Conservation (phyloP, 2,797 vertebrate species). For the Rhynchotus rufescens region DNA sequence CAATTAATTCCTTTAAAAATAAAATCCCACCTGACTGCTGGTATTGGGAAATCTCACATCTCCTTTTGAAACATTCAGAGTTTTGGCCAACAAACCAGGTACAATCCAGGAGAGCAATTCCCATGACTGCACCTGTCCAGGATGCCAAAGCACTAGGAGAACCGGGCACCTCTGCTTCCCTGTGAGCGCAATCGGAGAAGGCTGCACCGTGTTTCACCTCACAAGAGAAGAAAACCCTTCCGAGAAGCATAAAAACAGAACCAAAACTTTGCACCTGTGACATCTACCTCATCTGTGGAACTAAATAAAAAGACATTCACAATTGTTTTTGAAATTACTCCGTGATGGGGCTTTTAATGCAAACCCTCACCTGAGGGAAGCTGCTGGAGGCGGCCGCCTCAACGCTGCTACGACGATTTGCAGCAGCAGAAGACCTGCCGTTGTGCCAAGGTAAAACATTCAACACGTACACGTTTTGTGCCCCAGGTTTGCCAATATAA, state of each 20-base stretch:
- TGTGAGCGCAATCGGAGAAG: background rate
- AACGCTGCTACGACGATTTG: accelerated
- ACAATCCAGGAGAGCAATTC: background rate
- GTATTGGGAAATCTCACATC: background rate
- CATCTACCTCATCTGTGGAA: background rate
- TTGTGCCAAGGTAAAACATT: conserved; percentile 4
- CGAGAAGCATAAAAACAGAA: background rate
- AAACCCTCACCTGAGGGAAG: background rate
- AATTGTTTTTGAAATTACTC: accelerated
- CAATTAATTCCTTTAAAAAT: background rate
- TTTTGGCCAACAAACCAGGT: background rate
- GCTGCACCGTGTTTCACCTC: background rate
- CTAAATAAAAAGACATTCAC: accelerated
- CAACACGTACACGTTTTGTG: conserved; percentile 17
- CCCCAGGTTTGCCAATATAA: conserved; percentile 48
- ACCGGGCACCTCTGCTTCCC: background rate
- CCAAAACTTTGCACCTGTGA: background rate
- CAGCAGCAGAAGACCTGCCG: conserved; percentile 11
- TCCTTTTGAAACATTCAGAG: background rate
- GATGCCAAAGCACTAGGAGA: background rate
- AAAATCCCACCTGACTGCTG: background rate
- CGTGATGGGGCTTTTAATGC: background rate
- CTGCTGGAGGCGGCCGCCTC: background rate
- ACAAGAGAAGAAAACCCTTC: background rate
- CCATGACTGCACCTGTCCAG: background rate